These are phyloP conservation scores for Anguilla megastoma DNA, from an alignment of 2,797 vertebrate genomes.

Conservation along the genomic window DNA sequence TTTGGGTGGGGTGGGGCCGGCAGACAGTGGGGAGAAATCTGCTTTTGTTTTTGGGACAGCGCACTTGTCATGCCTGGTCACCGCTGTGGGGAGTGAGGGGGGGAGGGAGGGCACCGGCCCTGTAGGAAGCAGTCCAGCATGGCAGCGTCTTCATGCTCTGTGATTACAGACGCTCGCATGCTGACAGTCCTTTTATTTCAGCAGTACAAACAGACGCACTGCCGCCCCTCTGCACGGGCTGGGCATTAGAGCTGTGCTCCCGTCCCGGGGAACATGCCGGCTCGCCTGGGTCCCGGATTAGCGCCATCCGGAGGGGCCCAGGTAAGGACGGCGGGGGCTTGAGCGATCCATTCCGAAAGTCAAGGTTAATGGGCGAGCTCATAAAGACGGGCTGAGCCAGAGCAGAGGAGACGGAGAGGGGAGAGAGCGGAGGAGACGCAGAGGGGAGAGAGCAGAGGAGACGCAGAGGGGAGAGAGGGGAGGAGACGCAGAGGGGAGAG, in stretches of 20 bases:
- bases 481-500: too few species aligned
- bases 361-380: slow-evolving; percentile 40
- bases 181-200: background rate
- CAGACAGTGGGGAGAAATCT: background rate
- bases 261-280: slow-evolving; percentile 42
- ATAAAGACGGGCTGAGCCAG: slow-evolving; percentile 46
- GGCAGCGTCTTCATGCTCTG: background rate
- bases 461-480: too few species aligned
- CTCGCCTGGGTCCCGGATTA: slow-evolving; percentile 47
- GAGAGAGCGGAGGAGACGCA: too few species aligned
- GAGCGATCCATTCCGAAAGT: slow-evolving; percentile 29
- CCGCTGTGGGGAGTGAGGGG: background rate
- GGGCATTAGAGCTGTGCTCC: slow-evolving; percentile 23
- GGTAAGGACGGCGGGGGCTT: slow-evolving; percentile 36
- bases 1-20: slow-evolving; percentile 25
- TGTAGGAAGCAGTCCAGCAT: background rate
- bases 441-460: too few species aligned
- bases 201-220: background rate
- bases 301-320: slow-evolving; percentile 41
- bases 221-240: background rate
- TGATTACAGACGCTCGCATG: slow-evolving; percentile 17
- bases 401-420: background rate
- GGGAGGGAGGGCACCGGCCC: too few species aligned
- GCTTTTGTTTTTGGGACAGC: background rate
- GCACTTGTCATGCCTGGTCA: background rate